Base-by-base conservation (phyloP, 2,113 vertebrate species). In the Mesocricetus auratus region DNA sequence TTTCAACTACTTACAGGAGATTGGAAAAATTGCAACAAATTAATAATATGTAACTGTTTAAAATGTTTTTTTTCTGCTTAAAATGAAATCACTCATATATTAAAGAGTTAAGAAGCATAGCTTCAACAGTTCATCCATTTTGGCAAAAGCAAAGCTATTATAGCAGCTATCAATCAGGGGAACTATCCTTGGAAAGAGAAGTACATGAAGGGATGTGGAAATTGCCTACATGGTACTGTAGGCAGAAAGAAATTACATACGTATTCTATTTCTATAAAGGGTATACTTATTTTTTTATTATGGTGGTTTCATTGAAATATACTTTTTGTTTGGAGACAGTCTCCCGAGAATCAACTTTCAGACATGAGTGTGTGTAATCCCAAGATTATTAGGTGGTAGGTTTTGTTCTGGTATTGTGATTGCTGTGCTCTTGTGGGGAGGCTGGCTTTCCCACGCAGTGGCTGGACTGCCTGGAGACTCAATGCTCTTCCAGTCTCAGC, bases 71-170 rank as follows among this genome's bases (percentile, higher is more conserved):
- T 90, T 78, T 7, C 71, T 93, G 8, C 58, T 94, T 95, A 91
- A 95, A 95, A 86, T 66, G 45, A 93, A 97, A 88, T 85, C 56
- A 56, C 78, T 78, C 11, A 86, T 64, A 21, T 74, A 68, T 15
- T 50, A 45, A 81, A 95, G 83, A 85, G 21, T 89, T 91, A 26
- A 71, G 86, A 78, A 92, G 47, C 36, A 60, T 42, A 64, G 50
- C 53, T 39, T 73, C 45, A 85, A 16, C 71, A 71, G 24, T 73
- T n/a, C 78, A 73, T 56, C 91, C 39, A 36, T 47, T 93, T 86
- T 66, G 47, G 19, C 50, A 79, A 53, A 75, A 36, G 47, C 73
- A 75, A 75, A 75, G 11, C 42, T 11, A 2, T 56, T 56, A 33
- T 33, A 79, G 36, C 9, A 29, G 74, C 81, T 69, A 31, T 58